Evolutionary conservation across 2,113 vertebrate genomes (phyloP), one percentile per base, ranked within the genome.

Genomic region (Girardinichthys multiradiatus): DNA sequence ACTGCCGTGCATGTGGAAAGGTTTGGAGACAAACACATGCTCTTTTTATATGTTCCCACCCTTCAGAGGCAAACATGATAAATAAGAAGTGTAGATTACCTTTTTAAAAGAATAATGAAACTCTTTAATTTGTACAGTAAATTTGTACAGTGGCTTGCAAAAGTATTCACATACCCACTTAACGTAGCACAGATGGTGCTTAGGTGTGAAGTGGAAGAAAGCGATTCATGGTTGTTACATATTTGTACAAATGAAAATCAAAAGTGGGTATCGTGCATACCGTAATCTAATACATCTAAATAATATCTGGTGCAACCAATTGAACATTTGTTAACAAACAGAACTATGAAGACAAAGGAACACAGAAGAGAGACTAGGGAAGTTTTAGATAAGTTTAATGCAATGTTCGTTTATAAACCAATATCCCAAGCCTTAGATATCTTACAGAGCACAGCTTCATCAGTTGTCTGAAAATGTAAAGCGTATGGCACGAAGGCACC

Each of bases 1-100:
- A 99, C 92, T 99, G 98, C 80, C 93, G 98, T 2, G 98, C 97
- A 10, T 99, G 98, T 0, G 98, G 98, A 76, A 99, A 98, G 96
- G 98, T 99, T 57, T 74, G 70, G 13, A 11, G 24, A 26, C 26
- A 60, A 42, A 81, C 30, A 35, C 5, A 15, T 4, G 33, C 8
- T 27, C 0, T 10, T 13, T 58, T 63, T 21, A 24, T 33, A 31
- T n/a, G 4, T 4, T 57, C 7, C 4, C 9, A 37, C 4, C 14
- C 29, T 57, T 27, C 12, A 57, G 45, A 4, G 26, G 21, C 11
- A 68, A 26, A 30, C n/a, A 8, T 14, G 21, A 54, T 10, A 54
- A n/a, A 54, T 24, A n/a, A 54, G 8, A n/a, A n/a, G 7, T 54
- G 6, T 24, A n/a, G 19, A 11, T 51, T 51, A 19, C 21, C 6